These are phyloP conservation scores for Spisula subtruncata DNA, from an alignment of 2,888 invertebrate species.

Conservation along the genomic window DNA sequence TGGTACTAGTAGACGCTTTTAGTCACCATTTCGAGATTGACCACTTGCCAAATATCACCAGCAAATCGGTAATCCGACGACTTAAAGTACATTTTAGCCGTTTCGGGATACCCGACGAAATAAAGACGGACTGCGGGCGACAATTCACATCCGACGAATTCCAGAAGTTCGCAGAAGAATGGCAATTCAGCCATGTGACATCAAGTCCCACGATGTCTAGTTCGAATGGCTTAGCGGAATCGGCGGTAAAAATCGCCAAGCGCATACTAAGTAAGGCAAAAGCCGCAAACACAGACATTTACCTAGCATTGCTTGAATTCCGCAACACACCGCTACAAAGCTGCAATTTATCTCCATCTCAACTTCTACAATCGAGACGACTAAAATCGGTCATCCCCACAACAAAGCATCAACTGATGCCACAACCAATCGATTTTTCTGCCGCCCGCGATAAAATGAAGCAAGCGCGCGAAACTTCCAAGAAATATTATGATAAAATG, in stretches of 20 bases:
- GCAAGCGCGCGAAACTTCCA: no score
- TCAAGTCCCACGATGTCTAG: neutral
- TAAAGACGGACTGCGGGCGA: neutral
- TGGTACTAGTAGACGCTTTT: neutral
- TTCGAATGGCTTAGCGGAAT: neutral
- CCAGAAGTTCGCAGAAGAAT: neutral
- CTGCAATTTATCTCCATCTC: no score
- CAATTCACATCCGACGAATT: neutral
- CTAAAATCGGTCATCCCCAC: no score
- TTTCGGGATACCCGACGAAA: neutral
- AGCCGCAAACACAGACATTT: no score
- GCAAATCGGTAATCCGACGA: neutral
- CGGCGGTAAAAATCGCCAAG: neutral
- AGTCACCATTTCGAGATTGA: constrained; percentile 4
- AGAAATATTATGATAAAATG: no score
- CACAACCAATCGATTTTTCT: no score
- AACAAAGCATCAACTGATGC: no score
- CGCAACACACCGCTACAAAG: no score
- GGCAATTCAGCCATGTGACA: neutral
- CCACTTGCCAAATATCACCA: neutral
- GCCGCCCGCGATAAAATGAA: no score
- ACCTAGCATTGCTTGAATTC: no score
- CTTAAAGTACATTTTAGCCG: neutral
- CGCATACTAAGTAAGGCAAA: neutral
- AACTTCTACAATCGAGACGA: no score